Evolutionary conservation across 1,140 invertebrate genomes (phyloP), one percentile per base, ranked within the genome.

Genomic region (Cydia splendana): DNA sequence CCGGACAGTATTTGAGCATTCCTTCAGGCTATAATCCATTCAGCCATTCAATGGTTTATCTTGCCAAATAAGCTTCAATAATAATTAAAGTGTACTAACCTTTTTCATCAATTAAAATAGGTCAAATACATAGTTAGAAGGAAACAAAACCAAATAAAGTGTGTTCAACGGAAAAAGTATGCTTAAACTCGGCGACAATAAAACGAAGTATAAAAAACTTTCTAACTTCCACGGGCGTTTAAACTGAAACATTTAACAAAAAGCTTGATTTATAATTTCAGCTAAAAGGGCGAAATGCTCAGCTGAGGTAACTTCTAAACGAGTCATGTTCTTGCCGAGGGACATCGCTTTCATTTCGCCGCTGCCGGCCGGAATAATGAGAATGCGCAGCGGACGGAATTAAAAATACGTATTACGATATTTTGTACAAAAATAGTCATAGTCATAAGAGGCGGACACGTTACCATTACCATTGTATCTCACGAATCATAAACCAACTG

Each of bases 311-410:
- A 83, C 81, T 81, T 82, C 57, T 42, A 76, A 81, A 77, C 78
- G 77, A 81, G 74, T 77, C 77, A 80, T 80, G 79, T 82, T 71
- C 80, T 78, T 81, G 67, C 45, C 71, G 62, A 80, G 75, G 77
- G 77, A 82, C 77, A 81, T 80, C 76, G 76, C 80, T 80, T 82
- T 80, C 79, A 79, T 80, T 79, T 79, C 45, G 73, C 77, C 45
- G 73, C 77, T 65, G 75, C 75, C 69, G 77, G 76, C 77, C 51
- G 78, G 75, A 75, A 75, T 65, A 77, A 75, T 79, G 75, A 82
- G 78, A 82, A 78, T 80, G 75, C 73, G 74, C 15, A 77, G 73
- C 73, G 75, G 62, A 45, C 67, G 80, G 74, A 80, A 82, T 81
- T 81, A 80, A 81, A 82, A 84, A 80, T 53, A 53, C 3, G 15